These are phyloP conservation scores for Uropsilus gracilis DNA, from an alignment of 2,113 vertebrate species.

Conservation along the genomic window DNA sequence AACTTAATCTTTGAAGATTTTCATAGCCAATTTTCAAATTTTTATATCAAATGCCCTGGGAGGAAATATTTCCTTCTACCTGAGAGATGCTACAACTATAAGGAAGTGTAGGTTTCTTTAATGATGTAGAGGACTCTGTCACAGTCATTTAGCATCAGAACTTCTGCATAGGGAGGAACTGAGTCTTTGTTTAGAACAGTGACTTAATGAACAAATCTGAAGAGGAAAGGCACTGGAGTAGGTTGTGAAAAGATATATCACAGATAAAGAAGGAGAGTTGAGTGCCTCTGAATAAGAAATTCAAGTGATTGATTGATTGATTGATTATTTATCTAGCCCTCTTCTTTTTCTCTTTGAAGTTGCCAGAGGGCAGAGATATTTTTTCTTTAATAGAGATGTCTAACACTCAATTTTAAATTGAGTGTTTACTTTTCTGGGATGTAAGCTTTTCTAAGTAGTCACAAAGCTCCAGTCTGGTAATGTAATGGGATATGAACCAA, in stretches of 20 bases:
- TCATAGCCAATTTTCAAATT: too few species aligned
- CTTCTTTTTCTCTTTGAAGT: not conserved
- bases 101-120: not conserved
- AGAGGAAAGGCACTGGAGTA: not conserved
- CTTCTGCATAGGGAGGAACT: constrained; percentile 6
- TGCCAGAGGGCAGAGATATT: not conserved
- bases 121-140: not conserved
- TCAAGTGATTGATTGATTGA: not conserved
- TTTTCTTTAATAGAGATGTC: not conserved
- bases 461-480: constrained; percentile 12
- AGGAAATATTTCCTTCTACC: not conserved
- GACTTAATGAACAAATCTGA: not conserved
- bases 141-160: not conserved
- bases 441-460: not conserved
- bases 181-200: not conserved
- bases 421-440: not conserved
- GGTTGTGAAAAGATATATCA: not conserved
- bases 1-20: not conserved
- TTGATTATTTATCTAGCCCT: not conserved
- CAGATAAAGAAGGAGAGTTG: not conserved
- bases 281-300: not conserved
- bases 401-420: constrained; percentile 4
- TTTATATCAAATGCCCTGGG: not conserved
- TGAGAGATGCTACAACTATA: not conserved
- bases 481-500: not conserved